These are phyloP conservation scores for Paedocypris micromegethes DNA, from an alignment of 2,797 vertebrate species.

Conservation along the genomic window DNA sequence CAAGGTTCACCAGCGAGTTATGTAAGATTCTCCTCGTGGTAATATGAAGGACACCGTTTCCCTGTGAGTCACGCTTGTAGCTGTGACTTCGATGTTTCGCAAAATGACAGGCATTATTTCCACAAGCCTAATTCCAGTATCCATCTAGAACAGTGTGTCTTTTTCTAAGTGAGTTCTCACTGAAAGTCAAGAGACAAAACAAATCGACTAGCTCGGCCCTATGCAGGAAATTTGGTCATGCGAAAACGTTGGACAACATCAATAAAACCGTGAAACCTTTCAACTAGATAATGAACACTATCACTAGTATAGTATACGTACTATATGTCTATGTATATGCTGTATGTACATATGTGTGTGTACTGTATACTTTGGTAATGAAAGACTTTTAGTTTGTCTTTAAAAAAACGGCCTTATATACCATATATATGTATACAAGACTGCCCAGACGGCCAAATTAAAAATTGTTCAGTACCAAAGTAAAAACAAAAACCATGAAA, in stretches of 20 bases:
- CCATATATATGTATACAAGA: too few species aligned
- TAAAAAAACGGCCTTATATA: too few species aligned
- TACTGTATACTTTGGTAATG: too few species aligned
- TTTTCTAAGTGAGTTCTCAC: constrained; percentile 26
- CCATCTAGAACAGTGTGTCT: constrained; percentile 25
- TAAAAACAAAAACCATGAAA: too few species aligned
- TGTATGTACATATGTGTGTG: too few species aligned
- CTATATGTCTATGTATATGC: too few species aligned
- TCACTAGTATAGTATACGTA: too few species aligned
- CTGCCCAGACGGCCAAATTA: too few species aligned
- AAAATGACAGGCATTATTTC: constrained; percentile 35
- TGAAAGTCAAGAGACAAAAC: constrained; percentile 6
- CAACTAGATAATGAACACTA: too few species aligned
- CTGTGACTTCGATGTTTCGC: constrained; percentile 48
- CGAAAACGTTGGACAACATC: constrained; percentile 3
- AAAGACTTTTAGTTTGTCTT: too few species aligned
- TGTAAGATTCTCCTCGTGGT: constrained; percentile 44
- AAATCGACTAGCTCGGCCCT: constrained; percentile 11
- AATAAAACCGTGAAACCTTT: neutral
- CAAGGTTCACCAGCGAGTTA: constrained; percentile 35
- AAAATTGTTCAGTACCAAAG: too few species aligned
- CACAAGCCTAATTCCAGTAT: constrained; percentile 19
- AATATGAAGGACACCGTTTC: constrained; percentile 30
- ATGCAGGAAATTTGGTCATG: constrained; percentile 8
- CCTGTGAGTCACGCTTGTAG: constrained; percentile 52